Conservation (phyloP, 2,113 vertebrate genomes). For the human (Homo sapiens) region GRCh38 chr2:139949501-139950000, state of each 20-base stretch:
- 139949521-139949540: not conserved
- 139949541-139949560: not conserved
- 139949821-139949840: not conserved
- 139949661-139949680: not conserved
- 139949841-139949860: not conserved
- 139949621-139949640: not conserved
- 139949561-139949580: not conserved
- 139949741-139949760: not conserved
- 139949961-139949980: not conserved
- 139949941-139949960: not conserved
- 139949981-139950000: not conserved
- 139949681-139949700: not conserved
- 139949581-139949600: not conserved
- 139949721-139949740: rapidly evolving
- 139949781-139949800: too few relatives aligned
- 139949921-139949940: rapidly evolving
- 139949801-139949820: rapidly evolving
- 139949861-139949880: not conserved
- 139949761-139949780: not conserved
- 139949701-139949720: too few relatives aligned
- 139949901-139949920: rapidly evolving
- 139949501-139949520: not conserved
- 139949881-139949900: rapidly evolving
- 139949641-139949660: not conserved
- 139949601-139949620: not conserved